A percentile compares a stretch with the other conserved stretches of the same genome.
phyloP scores from a whole-genome alignment of 2,888 invertebrate genomes.

The Eutolmus rufibarbis region DNA sequence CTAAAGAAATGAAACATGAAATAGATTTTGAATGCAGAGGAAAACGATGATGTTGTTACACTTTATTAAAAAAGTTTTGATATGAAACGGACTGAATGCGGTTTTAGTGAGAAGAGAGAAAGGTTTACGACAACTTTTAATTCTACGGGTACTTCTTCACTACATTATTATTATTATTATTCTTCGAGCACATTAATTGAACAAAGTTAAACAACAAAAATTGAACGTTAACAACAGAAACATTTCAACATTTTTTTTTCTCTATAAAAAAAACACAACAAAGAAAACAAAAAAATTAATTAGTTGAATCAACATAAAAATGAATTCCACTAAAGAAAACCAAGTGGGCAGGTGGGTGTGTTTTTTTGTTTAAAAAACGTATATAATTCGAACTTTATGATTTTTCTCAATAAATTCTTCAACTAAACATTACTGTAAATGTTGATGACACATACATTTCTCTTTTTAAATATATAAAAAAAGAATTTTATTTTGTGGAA shows the following conservation, averaged over 20 bases:
- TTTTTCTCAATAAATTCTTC: conserved; percentile 8
- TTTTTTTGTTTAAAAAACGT: conserved; percentile 39
- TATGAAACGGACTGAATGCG: neutral
- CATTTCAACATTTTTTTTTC: neutral
- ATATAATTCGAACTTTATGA: conserved; percentile 40
- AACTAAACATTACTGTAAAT: conserved; percentile 42
- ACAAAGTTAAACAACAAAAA: conserved; percentile 12
- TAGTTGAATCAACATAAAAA: conserved; percentile 35
- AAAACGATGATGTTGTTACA: neutral
- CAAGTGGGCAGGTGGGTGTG: conserved; percentile 50
- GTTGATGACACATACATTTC: conserved; percentile 43
- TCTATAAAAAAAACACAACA: conserved; percentile 1
- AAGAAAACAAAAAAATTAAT: conserved; percentile 1
- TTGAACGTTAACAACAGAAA: conserved; percentile 10
- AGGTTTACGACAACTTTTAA: neutral
- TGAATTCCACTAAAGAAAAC: conserved; percentile 37
- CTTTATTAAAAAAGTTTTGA: neutral
- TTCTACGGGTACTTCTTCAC: conserved; percentile 2
- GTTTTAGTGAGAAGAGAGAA: neutral
- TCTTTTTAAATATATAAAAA: conserved; percentile 1
- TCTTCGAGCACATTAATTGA: conserved; percentile 29
- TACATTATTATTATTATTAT: neutral
- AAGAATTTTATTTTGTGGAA: conserved; percentile 13
- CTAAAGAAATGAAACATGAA: neutral
- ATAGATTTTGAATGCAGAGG: neutral